A percentile compares a stretch with the other conserved stretches of the same genome.
phyloP scores from a whole-genome alignment of 2,797 vertebrate genomes.

The Eleutherodactylus coqui region DNA sequence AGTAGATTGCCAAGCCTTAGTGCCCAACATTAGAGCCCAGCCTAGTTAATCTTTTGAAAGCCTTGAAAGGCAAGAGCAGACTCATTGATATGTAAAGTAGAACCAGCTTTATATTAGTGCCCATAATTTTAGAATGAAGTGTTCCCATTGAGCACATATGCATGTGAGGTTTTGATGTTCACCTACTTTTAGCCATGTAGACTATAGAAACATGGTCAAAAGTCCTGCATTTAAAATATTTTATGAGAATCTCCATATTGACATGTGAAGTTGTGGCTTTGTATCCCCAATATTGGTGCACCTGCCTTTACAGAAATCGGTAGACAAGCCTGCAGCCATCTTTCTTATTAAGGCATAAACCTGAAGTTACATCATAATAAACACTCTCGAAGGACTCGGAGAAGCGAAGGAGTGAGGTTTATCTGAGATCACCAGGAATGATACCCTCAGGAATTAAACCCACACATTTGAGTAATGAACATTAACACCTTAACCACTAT shows the following conservation, averaged over 20 bases:
- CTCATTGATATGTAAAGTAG: no score
- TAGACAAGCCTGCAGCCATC: constrained; percentile 32
- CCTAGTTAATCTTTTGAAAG: no score
- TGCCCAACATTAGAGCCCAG: no score
- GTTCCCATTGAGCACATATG: not conserved
- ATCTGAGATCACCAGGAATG: constrained; percentile 51
- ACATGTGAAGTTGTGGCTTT: not conserved
- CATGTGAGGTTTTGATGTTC: not conserved
- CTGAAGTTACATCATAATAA: constrained; percentile 52
- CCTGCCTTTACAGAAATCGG: not conserved
- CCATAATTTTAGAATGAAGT: not conserved
- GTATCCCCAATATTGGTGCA: not conserved
- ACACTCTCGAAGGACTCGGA: constrained; percentile 35
- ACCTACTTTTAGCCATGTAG: not conserved
- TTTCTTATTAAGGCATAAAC: constrained; percentile 42
- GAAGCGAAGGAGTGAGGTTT: constrained; percentile 49
- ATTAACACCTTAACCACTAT: constrained; percentile 45
- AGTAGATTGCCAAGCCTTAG: no score
- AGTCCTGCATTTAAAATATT: not conserved
- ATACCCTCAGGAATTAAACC: constrained; percentile 56
- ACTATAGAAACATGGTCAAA: not conserved
- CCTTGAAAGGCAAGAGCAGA: no score
- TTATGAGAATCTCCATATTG: not conserved
- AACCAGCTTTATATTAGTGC: not conserved
- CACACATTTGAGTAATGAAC: constrained; percentile 53